Evolutionary conservation across 2,797 vertebrate species (phyloP).

Genomic region (Spea hammondii): DNA sequence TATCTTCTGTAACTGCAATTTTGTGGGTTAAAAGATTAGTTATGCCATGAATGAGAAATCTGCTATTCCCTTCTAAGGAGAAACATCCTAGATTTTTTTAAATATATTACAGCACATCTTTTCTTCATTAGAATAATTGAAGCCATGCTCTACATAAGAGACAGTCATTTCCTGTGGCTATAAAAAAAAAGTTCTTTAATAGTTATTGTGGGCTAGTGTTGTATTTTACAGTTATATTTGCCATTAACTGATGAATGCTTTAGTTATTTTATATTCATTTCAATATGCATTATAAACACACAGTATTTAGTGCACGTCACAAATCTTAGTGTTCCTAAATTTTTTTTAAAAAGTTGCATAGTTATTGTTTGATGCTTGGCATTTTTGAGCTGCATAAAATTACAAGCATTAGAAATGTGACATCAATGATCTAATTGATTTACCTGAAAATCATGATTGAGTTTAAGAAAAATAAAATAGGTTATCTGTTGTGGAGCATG

Average conservation of each 20-base stretch:
- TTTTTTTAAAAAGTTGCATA: too few relatives aligned
- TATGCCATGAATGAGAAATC: conserved; percentile 11
- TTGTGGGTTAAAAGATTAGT: conserved; percentile 5
- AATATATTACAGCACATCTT: conserved; percentile 34
- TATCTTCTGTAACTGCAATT: background rate
- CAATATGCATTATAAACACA: too few relatives aligned
- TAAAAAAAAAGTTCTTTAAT: conserved; percentile 3
- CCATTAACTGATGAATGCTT: background rate
- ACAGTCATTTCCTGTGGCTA: conserved; percentile 38
- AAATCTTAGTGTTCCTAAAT: too few relatives aligned
- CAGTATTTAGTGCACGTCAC: too few relatives aligned
- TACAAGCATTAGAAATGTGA: too few relatives aligned
- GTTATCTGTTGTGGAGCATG: too few relatives aligned
- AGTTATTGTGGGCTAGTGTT: conserved; percentile 4
- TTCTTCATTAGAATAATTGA: conserved; percentile 38
- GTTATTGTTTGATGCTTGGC: too few relatives aligned
- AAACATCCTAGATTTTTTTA: background rate
- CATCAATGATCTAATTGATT: too few relatives aligned
- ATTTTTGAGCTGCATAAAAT: too few relatives aligned
- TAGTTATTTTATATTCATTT: background rate
- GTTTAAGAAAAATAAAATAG: too few relatives aligned
- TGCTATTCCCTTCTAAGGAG: conserved; percentile 20
- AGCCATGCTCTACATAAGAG: conserved; percentile 30
- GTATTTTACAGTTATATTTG: background rate
- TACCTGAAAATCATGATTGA: too few relatives aligned